Percentiles rank a stretch among this genome's conserved stretches.
These are phyloP conservation scores for Leucoptera coffeella DNA, from an alignment of 2,888 invertebrate genomes.

Conservation along the genomic window DNA sequence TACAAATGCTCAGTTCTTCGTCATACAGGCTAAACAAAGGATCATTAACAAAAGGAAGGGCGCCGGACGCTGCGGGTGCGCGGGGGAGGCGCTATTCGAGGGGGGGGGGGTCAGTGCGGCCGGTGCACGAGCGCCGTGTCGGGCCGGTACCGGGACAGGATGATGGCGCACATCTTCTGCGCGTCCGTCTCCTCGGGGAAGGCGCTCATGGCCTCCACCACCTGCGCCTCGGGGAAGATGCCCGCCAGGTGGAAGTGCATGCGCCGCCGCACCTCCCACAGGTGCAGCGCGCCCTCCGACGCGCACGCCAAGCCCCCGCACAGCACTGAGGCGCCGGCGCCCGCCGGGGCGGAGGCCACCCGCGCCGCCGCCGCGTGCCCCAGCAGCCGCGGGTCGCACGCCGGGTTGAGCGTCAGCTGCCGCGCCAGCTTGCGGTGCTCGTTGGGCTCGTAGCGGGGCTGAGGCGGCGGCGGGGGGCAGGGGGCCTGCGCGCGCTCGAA, in stretches of 20 bases:
- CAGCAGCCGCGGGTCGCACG: slow-evolving; percentile 62
- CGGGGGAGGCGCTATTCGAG: no score
- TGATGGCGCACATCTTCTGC: slow-evolving; percentile 82
- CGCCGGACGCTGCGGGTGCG: no score
- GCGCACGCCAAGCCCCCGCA: no score
- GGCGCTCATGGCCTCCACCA: slow-evolving; percentile 79
- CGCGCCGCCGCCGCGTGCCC: slow-evolving; percentile 56
- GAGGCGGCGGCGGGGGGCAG: slow-evolving; percentile 16
- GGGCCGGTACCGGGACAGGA: slow-evolving; percentile 64
- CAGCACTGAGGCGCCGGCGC: slow-evolving; percentile 31
- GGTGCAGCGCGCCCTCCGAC: slow-evolving; percentile 40
- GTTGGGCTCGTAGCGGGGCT: slow-evolving; percentile 37
- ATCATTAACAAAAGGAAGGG: no score
- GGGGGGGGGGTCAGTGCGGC: no score
- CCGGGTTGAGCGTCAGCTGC: slow-evolving; percentile 77
- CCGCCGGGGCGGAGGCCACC: slow-evolving; percentile 63
- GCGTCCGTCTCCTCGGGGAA: slow-evolving; percentile 88
- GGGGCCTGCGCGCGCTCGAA: slow-evolving; percentile 45
- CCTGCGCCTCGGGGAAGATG: slow-evolving; percentile 86
- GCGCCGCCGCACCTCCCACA: slow-evolving; percentile 65
- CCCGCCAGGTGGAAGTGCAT: slow-evolving; percentile 86
- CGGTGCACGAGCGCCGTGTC: slow-evolving; percentile 20
- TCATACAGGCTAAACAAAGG: no score
- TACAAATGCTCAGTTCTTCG: no score
- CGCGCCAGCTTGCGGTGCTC: slow-evolving; percentile 73